These are phyloP conservation scores for Hyles lineata DNA, from an alignment of 2,888 invertebrate genomes.

Conservation along the genomic window DNA sequence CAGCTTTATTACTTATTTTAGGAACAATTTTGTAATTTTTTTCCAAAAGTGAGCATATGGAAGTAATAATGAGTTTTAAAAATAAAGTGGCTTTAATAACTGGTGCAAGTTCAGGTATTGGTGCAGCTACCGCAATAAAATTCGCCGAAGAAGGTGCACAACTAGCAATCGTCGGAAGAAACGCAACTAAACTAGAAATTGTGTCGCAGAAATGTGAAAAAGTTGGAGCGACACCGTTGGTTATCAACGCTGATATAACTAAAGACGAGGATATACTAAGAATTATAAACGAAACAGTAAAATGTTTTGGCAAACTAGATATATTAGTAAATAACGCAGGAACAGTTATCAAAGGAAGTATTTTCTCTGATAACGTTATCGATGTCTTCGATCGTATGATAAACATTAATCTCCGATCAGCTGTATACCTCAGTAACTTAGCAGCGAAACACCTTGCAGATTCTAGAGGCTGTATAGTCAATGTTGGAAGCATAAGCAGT, in stretches of 20 bases:
- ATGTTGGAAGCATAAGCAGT: conserved; percentile 37
- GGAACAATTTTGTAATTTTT: background rate
- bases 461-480: conserved; percentile 46
- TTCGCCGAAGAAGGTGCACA: conserved; percentile 51
- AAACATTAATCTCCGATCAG: conserved; percentile 47
- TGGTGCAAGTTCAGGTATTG: conserved; percentile 54
- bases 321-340: conserved; percentile 59
- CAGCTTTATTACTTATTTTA: too few relatives aligned
- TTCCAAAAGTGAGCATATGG: background rate
- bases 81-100: conserved; percentile 56
- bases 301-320: conserved; percentile 51
- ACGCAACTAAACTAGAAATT: conserved; percentile 44
- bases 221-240: conserved; percentile 39
- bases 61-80: conserved; percentile 47
- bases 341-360: conserved; percentile 31
- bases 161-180: conserved; percentile 51
- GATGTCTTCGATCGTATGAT: conserved; percentile 47
- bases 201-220: conserved; percentile 42
- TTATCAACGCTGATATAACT: conserved; percentile 50
- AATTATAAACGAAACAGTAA: conserved; percentile 45
- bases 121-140: conserved; percentile 47
- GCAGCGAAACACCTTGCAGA: conserved; percentile 47
- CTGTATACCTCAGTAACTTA: conserved; percentile 43
- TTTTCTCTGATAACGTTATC: conserved; percentile 44
- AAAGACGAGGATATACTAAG: conserved; percentile 45